These are phyloP conservation scores for Crioceris asparagi DNA, from an alignment of 2,888 invertebrate species.

Conservation along the genomic window DNA sequence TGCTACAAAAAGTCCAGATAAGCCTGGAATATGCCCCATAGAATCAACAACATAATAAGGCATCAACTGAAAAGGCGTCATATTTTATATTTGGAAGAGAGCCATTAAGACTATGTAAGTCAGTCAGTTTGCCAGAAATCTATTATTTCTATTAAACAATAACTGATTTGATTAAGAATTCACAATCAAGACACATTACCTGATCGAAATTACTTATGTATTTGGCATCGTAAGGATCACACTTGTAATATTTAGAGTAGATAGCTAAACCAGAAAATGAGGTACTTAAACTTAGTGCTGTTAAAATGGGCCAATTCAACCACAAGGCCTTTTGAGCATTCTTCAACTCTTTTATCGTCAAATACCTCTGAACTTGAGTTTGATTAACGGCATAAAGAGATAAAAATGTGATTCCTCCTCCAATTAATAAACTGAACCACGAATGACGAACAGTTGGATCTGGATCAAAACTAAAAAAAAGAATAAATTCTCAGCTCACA, in stretches of 20 bases:
- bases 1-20: constrained; percentile 83
- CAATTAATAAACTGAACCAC: constrained; percentile 70
- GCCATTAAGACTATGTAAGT: background rate
- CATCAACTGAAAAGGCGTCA: constrained; percentile 44
- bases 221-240: constrained; percentile 62
- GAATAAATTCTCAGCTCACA: background rate
- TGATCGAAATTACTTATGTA: constrained; percentile 62
- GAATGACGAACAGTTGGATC: constrained; percentile 78
- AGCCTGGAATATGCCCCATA: constrained; percentile 61
- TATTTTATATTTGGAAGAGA: constrained; percentile 1
- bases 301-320: constrained; percentile 72
- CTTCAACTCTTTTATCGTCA: constrained; percentile 59
- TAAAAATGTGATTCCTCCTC: constrained; percentile 70
- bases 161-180: too few species aligned
- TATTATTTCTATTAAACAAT: too few species aligned
- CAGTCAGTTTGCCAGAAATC: too few species aligned
- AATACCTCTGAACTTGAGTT: constrained; percentile 65
- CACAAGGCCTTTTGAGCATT: constrained; percentile 64
- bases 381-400: constrained; percentile 83
- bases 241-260: constrained; percentile 69
- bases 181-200: constrained; percentile 21
- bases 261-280: constrained; percentile 65
- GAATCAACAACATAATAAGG: constrained; percentile 68
- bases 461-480: constrained; percentile 51
- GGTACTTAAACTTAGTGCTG: constrained; percentile 60